Conservation (phyloP, 1,140 invertebrate species). For the Papilio xuthus region DNA sequence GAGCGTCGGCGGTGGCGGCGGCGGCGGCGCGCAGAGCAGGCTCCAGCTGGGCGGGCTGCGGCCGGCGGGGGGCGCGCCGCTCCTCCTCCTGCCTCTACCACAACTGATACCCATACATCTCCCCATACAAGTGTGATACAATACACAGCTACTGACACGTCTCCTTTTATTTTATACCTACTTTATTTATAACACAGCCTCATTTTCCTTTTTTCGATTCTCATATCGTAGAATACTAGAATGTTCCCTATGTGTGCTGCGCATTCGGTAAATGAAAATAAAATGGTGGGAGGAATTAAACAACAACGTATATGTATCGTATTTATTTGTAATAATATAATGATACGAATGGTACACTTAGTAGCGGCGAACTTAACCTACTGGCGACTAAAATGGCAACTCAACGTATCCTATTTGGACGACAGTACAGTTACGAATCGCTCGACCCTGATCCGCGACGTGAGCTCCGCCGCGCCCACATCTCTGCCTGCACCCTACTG, state of each 20-base stretch:
- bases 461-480: neutral
- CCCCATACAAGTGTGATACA: conserved; percentile 24
- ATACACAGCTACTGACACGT: neutral
- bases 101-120: conserved; percentile 28
- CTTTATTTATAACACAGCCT: neutral
- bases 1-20: conserved; percentile 40
- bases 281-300: neutral
- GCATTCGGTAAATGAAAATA: neutral
- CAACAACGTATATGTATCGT: neutral
- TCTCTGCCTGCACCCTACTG: neutral
- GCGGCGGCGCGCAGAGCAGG: neutral
- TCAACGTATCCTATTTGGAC: conserved; percentile 38
- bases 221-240: no score
- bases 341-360: conserved; percentile 25
- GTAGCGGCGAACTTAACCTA: conserved; percentile 61
- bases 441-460: conserved; percentile 22
- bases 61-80: neutral
- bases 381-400: conserved; percentile 68
- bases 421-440: conserved; percentile 41
- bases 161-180: neutral
- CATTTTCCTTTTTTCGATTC: neutral
- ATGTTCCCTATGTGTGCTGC: no score
- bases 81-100: neutral
- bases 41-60: neutral
- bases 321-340: conserved; percentile 33